These are phyloP conservation scores for Drosophila nigritarsus DNA, from an alignment of 2,888 invertebrate species.

Conservation along the genomic window DNA sequence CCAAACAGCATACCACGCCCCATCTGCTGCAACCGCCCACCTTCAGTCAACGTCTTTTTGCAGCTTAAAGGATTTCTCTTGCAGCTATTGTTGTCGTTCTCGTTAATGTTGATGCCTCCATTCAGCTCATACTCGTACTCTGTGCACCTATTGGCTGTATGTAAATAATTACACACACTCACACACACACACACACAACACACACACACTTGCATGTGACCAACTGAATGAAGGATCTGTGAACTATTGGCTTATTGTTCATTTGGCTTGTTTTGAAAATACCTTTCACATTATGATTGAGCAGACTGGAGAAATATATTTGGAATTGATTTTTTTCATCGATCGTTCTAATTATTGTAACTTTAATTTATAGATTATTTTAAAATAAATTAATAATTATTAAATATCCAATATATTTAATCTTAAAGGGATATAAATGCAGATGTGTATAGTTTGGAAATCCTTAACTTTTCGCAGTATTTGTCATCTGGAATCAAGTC, in stretches of 20 bases:
- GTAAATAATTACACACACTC: background rate
- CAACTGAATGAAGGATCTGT: slow-evolving; percentile 9
- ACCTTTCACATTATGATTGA: background rate
- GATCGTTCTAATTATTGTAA: background rate
- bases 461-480: background rate
- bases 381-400: background rate
- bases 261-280: background rate
- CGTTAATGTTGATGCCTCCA: slow-evolving; percentile 17
- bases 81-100: slow-evolving; percentile 29
- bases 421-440: background rate
- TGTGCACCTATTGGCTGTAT: slow-evolving; percentile 1
- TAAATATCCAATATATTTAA: background rate
- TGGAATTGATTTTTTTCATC: background rate
- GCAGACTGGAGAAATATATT: background rate
- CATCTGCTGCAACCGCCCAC: slow-evolving; percentile 52
- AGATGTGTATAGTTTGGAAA: background rate
- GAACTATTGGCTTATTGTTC: slow-evolving; percentile 1
- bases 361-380: background rate
- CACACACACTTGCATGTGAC: background rate
- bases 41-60: slow-evolving; percentile 50
- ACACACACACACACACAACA: background rate
- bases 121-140: slow-evolving; percentile 15
- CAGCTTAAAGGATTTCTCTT: slow-evolving; percentile 60
- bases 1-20: slow-evolving; percentile 50
- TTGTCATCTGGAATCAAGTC: background rate